Conservation (phyloP, 2,888 invertebrate genomes). For the Ectobius pallidus region DNA sequence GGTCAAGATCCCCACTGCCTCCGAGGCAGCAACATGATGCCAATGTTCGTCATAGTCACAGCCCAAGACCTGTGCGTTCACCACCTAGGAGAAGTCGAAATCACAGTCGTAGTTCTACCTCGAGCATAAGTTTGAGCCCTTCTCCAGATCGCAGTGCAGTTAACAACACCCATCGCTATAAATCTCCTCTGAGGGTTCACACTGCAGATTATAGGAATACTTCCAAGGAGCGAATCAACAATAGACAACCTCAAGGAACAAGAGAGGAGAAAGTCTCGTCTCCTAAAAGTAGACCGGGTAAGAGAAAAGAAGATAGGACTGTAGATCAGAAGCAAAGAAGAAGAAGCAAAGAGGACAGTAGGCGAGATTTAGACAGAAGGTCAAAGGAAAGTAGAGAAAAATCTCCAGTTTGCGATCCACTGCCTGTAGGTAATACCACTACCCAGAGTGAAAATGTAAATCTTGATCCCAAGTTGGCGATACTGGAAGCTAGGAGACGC, state of each 20-base stretch:
- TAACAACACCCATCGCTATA: slow-evolving; percentile 21
- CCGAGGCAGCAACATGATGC: background rate
- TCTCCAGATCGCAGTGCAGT: slow-evolving; percentile 35
- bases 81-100: background rate
- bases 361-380: background rate
- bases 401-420: background rate
- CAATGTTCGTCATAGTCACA: background rate
- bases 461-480: slow-evolving; percentile 51
- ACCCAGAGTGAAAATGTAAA: slow-evolving; percentile 16
- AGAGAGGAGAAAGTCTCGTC: too few relatives aligned
- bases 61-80: background rate
- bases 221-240: background rate
- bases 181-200: slow-evolving; percentile 18
- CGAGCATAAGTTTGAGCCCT: slow-evolving; percentile 37
- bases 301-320: slow-evolving; percentile 9
- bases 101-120: slow-evolving; percentile 14
- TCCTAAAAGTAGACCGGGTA: background rate
- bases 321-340: slow-evolving; percentile 14
- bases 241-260: too few relatives aligned
- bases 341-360: slow-evolving; percentile 6
- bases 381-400: slow-evolving; percentile 8
- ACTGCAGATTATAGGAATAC: slow-evolving; percentile 1
- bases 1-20: slow-evolving; percentile 6
- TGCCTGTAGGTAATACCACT: background rate
- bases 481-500: slow-evolving; percentile 59